Conservation (phyloP, 2,797 vertebrate genomes). For the Synaphobranchus kaupii region DNA sequence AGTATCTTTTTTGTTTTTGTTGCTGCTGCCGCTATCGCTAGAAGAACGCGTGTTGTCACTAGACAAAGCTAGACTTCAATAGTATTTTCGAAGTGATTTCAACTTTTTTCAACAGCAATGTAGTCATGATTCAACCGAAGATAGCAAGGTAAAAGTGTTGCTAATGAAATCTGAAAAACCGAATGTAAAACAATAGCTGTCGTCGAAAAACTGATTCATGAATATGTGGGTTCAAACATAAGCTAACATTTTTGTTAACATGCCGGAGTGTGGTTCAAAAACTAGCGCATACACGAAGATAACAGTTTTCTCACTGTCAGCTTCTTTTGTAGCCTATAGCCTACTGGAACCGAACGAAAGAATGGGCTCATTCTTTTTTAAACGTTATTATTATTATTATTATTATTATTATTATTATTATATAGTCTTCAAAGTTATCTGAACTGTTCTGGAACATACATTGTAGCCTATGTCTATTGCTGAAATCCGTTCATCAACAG, state of each 20-base stretch:
- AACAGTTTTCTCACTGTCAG: not conserved
- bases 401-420: not conserved
- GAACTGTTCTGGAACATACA: not conserved
- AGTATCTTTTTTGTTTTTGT: slow-evolving; percentile 37
- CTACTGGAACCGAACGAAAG: not conserved
- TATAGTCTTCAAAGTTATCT: not conserved
- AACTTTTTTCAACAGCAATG: not conserved
- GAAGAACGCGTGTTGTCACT: not conserved
- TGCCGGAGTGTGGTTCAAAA: not conserved
- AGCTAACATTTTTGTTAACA: slow-evolving; percentile 1
- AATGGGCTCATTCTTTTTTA: not conserved
- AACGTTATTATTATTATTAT: not conserved
- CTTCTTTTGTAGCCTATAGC: not conserved
- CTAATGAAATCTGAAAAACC: not conserved
- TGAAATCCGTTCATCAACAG: not conserved
- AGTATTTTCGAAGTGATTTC: not conserved
- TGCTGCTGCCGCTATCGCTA: not conserved
- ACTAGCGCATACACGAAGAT: not conserved
- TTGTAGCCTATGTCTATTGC: not conserved
- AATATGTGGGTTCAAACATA: not conserved
- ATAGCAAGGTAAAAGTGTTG: not conserved
- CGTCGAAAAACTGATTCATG: not conserved
- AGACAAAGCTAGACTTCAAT: not conserved
- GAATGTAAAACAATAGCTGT: not conserved
- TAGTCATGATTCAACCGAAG: not conserved